Evolutionary conservation across 2,113 vertebrate species (phyloP).

Genomic region (Psophia crepitans): DNA sequence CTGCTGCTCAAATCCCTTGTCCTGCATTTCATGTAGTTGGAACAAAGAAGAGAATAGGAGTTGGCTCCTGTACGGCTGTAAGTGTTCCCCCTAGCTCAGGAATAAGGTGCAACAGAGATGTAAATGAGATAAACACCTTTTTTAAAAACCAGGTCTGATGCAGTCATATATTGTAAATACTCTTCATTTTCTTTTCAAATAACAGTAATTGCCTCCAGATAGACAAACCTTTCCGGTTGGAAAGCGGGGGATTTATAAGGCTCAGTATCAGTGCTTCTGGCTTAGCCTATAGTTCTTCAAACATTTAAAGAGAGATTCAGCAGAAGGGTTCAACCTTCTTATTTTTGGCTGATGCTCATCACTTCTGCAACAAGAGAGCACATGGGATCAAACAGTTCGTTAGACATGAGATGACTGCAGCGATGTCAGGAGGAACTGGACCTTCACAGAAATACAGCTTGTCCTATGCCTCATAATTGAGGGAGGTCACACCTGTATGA

Average conservation of each 20-base stretch:
- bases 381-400: neutral
- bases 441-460: neutral
- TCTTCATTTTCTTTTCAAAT: neutral
- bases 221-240: neutral
- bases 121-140: neutral
- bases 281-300: neutral
- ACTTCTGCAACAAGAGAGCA: neutral
- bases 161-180: neutral
- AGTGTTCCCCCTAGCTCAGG: neutral
- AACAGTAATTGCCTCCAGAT: neutral
- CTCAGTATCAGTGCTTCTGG: neutral
- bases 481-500: neutral
- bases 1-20: neutral
- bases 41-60: neutral
- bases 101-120: neutral
- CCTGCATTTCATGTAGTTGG: neutral
- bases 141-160: neutral
- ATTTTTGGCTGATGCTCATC: neutral
- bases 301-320: neutral
- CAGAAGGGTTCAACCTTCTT: neutral
- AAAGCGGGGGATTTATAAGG: neutral
- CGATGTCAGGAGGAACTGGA: neutral
- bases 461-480: neutral
- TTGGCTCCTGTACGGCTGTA: neutral
- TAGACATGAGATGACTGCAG: neutral